Base-by-base conservation (phyloP, 2,888 invertebrate genomes). In the Drosophila anceps region DNA sequence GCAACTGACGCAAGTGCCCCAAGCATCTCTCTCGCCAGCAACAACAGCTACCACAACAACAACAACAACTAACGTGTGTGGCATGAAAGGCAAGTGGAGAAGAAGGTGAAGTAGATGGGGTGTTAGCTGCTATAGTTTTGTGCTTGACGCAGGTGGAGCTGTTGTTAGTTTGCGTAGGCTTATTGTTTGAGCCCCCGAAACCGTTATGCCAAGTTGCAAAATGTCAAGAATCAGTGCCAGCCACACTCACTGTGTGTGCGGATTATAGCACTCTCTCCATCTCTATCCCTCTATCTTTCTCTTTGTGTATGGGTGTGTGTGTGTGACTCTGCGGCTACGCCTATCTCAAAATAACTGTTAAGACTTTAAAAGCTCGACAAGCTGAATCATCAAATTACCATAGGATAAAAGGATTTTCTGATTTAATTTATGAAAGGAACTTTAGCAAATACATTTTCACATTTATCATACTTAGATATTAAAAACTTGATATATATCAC, bases 151-250 rank as follows among this genome's bases (percentile, higher is more conserved):
- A 81, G 81, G 81, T 83, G 84, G 73, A 76, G 71, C 69, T 81
- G 79, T 70, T 86, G 84, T 81, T 84, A 87, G 89, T 87, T 81
- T 69, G 60, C 67, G 69, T 89, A 84, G 84, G 84, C 87, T 89
- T 84, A 89, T 71, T 81, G 74, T 77, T 67, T 67, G 71, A 75
- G 76, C 84, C 83, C 58, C 61, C 53, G 62, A 57, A 81, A 70
- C 79, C 86, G 83, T 76, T 62, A 69, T 68, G 67, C 63, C 81
- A 81, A 75, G 70, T 81, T 73, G 69, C 81, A 70, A 72, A 75
- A 81, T 87, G 84, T 78, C 89, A 89, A 65, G 66, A 78, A 81
- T 78, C 78, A 76, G 68, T 62, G 58, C 71, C 58, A 46, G 75
- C 68, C 74, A 60, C 54, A 66, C 61, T 53, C 64, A 43, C 35